These are phyloP conservation scores for Prenolepis imparis DNA, from an alignment of 2,888 invertebrate genomes.

Conservation along the genomic window DNA sequence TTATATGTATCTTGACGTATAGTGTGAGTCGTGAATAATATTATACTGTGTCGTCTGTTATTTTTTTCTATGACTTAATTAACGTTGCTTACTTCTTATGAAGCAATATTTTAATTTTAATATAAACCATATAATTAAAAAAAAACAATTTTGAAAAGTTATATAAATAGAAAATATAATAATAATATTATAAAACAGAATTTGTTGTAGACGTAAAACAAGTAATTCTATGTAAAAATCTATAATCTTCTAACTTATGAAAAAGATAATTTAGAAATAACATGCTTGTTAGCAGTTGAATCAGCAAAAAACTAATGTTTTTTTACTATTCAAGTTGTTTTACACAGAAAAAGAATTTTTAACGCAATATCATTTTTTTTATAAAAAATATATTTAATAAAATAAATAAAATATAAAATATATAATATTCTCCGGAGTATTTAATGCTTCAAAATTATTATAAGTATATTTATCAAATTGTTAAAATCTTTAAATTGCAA, in stretches of 20 bases:
- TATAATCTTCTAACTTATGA: neutral
- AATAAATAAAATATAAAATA: constrained; percentile 2
- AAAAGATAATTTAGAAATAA: neutral
- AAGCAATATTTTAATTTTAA: neutral
- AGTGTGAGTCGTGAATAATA: constrained; percentile 16
- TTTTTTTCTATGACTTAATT: constrained; percentile 13
- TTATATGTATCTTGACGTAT: neutral
- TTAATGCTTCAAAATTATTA: neutral
- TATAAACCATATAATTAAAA: neutral
- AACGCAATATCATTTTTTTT: neutral
- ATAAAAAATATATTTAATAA: neutral
- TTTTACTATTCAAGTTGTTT: neutral
- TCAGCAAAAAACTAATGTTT: neutral
- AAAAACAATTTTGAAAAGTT: neutral
- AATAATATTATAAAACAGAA: neutral
- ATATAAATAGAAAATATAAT: neutral
- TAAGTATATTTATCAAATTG: neutral
- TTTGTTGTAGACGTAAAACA: neutral
- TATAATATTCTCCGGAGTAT: neutral
- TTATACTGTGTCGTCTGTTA: neutral
- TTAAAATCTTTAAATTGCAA: neutral
- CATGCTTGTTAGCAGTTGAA: too few relatives aligned
- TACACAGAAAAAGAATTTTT: neutral
- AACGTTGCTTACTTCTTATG: neutral
- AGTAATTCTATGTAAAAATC: neutral